A percentile compares a stretch with the other conserved stretches of the same genome.
These are phyloP conservation scores for Pseudorhiza aurosa DNA, from an alignment of 30 jellyfish, hydroid and myxozoan genomes.

Conservation along the genomic window DNA sequence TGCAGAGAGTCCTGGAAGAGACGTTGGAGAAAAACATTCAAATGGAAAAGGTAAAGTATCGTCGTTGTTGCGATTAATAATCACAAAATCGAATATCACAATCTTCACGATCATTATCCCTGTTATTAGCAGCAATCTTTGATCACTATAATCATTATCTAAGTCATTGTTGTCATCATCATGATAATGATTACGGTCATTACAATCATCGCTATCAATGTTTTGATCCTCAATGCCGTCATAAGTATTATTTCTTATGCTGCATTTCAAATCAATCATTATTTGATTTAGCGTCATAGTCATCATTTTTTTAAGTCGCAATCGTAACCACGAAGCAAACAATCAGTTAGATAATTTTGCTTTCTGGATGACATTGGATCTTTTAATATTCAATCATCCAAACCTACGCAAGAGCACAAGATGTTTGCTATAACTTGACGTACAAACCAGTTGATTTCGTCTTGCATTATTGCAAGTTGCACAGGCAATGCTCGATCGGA, in stretches of 20 bases:
- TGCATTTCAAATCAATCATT: too few relatives aligned
- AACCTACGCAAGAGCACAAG: too few relatives aligned
- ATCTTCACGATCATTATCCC: not conserved
- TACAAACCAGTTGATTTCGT: conserved; percentile 22
- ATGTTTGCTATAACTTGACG: too few relatives aligned
- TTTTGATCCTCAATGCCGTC: not conserved
- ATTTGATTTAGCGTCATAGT: too few relatives aligned
- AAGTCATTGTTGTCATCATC: not conserved
- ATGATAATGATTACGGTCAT: not conserved
- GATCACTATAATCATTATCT: not conserved
- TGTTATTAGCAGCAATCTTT: not conserved
- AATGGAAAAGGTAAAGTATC: conserved; percentile 74
- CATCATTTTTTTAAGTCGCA: too few relatives aligned
- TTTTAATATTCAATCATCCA: too few relatives aligned
- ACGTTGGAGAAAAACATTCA: conserved; percentile 89
- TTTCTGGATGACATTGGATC: too few relatives aligned
- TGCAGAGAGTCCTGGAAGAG: conserved; percentile 94
- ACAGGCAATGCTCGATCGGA: conserved; percentile 40
- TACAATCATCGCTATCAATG: not conserved
- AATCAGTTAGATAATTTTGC: too few relatives aligned
- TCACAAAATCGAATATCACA: not conserved
- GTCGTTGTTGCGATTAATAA: not conserved
- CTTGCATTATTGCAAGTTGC: conserved; percentile 33
- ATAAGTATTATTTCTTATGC: too few relatives aligned
- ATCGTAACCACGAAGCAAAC: too few relatives aligned